Conservation (phyloP, 2,888 invertebrate genomes). For the Agrotis exclamationis region DNA sequence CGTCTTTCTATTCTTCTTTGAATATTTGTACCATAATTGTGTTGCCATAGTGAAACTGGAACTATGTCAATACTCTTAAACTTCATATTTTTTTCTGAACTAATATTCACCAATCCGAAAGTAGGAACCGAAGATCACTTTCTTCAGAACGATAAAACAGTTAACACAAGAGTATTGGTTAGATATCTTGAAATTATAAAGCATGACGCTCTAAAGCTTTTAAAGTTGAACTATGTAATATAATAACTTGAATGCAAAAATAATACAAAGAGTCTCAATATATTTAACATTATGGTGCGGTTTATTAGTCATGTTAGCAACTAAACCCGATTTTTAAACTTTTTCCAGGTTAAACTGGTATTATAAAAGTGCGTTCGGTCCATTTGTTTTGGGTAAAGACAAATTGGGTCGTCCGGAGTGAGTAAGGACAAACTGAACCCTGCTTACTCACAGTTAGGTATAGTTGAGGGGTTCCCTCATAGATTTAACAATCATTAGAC, state of each 20-base stretch:
- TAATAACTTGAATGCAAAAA: not conserved
- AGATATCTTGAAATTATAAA: not conserved
- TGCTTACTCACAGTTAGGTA: not conserved
- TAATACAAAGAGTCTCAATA: not conserved
- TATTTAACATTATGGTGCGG: not conserved
- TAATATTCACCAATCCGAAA: too few species aligned
- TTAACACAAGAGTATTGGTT: not conserved
- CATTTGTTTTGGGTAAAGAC: not conserved
- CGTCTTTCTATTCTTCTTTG: too few species aligned
- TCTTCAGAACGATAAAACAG: not conserved
- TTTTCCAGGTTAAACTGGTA: not conserved
- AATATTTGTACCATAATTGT: too few species aligned
- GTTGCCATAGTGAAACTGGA: too few species aligned
- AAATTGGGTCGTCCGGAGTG: not conserved
- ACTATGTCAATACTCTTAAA: too few species aligned
- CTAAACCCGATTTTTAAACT: constrained; percentile 6
- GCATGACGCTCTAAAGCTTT: not conserved
- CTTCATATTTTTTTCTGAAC: too few species aligned
- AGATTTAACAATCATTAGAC: not conserved
- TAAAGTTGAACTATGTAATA: not conserved
- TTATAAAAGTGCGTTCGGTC: not conserved
- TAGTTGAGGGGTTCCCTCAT: not conserved
- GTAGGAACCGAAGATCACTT: too few species aligned
- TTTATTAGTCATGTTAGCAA: constrained; percentile 18
- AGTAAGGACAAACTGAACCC: not conserved